Conservation (phyloP, 1,140 invertebrate species). For the Mamestra configurata region DNA sequence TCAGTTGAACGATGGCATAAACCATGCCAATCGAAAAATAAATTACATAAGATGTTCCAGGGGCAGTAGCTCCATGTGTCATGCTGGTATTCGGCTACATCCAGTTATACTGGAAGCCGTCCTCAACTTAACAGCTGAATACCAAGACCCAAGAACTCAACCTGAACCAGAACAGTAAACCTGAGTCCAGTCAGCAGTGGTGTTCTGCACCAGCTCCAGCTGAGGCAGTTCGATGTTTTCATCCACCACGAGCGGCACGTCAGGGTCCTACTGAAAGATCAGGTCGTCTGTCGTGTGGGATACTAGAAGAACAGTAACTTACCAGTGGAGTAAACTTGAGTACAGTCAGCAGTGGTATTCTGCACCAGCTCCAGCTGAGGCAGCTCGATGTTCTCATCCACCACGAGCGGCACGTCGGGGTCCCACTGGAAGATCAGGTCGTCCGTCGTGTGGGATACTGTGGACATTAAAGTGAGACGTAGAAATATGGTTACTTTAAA, state of each 20-base stretch:
- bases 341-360: slow-evolving; percentile 95
- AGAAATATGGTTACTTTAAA: too few relatives aligned
- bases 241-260: slow-evolving; percentile 96
- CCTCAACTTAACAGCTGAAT: too few relatives aligned
- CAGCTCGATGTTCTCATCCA: slow-evolving; percentile 96
- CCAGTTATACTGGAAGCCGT: too few relatives aligned
- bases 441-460: slow-evolving; percentile 96
- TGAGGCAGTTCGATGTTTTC: slow-evolving; percentile 96
- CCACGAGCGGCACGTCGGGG: slow-evolving; percentile 95
- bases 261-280: slow-evolving; percentile 96
- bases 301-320: slow-evolving; percentile 88
- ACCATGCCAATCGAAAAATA: too few relatives aligned
- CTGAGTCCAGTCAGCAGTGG: slow-evolving; percentile 91
- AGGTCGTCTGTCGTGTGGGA: slow-evolving; percentile 97
- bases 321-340: slow-evolving; percentile 95
- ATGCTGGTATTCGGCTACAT: too few relatives aligned
- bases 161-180: too few relatives aligned
- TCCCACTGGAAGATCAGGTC: slow-evolving; percentile 97
- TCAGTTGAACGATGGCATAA: too few relatives aligned
- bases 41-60: too few relatives aligned
- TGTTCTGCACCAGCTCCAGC: slow-evolving; percentile 94
- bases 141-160: too few relatives aligned
- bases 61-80: too few relatives aligned
- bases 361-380: slow-evolving; percentile 95
- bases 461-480: slow-evolving; percentile 11